Conservation (phyloP, 64 coral and sea anemone genomes). For the Pocillopora damicornis region DNA sequence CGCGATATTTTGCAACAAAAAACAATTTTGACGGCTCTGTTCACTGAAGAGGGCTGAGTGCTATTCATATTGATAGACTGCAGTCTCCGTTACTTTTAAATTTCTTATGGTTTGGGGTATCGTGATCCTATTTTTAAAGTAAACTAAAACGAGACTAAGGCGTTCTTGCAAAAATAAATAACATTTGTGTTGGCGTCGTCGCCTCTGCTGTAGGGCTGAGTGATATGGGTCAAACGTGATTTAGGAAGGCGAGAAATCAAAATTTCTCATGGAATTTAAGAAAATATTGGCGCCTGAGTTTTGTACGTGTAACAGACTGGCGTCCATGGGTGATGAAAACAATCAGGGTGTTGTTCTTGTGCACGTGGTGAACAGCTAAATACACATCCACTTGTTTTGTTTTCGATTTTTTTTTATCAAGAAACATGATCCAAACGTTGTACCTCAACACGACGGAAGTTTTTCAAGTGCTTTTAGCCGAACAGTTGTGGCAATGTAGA, state of each 20-base stretch:
- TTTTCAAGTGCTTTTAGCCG: slow-evolving; percentile 1
- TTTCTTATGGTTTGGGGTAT: background rate
- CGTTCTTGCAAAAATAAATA: background rate
- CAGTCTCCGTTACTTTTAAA: background rate
- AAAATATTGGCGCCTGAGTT: background rate
- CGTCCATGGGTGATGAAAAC: background rate
- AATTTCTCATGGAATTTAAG: background rate
- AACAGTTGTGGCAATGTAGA: background rate
- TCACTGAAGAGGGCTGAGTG: background rate
- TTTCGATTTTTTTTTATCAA: slow-evolving; percentile 11
- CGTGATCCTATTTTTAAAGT: background rate
- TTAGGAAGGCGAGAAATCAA: background rate
- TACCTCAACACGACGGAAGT: background rate
- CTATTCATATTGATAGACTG: background rate
- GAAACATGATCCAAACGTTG: slow-evolving; percentile 15
- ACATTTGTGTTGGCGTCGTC: slow-evolving; percentile 15
- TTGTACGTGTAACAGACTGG: background rate
- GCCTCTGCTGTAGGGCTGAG: background rate
- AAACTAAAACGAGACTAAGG: background rate
- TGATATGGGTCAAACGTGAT: background rate
- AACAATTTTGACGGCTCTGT: background rate
- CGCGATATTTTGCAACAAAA: background rate
- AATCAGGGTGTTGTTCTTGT: slow-evolving; percentile 26
- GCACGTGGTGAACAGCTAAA: slow-evolving; percentile 41
- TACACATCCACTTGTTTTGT: slow-evolving; percentile 18